Evolutionary conservation across 2,888 invertebrate genomes (phyloP).

Genomic region (Apantesis nais): DNA sequence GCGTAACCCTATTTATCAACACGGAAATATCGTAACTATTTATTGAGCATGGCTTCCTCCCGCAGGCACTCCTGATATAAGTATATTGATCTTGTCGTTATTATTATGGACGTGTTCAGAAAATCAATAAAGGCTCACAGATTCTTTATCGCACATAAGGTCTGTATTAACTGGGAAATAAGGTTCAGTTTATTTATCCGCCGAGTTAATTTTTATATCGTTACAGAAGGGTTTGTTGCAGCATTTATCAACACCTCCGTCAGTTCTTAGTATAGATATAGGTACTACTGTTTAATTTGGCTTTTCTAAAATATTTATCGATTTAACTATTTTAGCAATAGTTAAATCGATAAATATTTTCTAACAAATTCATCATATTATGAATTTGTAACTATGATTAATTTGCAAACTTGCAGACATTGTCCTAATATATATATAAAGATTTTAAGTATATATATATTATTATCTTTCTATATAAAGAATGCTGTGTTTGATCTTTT

Average conservation of each 20-base stretch:
- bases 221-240: slow-evolving; percentile 1
- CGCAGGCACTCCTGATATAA: slow-evolving; percentile 41
- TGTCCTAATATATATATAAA: too few species aligned
- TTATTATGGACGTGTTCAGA: slow-evolving; percentile 54
- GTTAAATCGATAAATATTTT: too few species aligned
- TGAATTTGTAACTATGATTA: too few species aligned
- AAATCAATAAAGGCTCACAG: slow-evolving; percentile 47
- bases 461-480: background rate
- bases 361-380: too few species aligned
- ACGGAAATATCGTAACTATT: slow-evolving; percentile 53
- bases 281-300: background rate
- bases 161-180: slow-evolving; percentile 11
- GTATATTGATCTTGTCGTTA: slow-evolving; percentile 54
- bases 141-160: slow-evolving; percentile 5
- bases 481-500: background rate
- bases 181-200: slow-evolving; percentile 16
- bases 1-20: slow-evolving; percentile 27
- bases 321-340: too few species aligned
- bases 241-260: background rate
- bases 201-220: background rate
- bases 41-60: slow-evolving; percentile 56
- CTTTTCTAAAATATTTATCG: background rate
- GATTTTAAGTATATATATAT: too few species aligned
- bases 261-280: background rate
- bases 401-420: too few species aligned